Conservation (phyloP, 2,888 invertebrate species). For the Ecliptopera silaceata region DNA sequence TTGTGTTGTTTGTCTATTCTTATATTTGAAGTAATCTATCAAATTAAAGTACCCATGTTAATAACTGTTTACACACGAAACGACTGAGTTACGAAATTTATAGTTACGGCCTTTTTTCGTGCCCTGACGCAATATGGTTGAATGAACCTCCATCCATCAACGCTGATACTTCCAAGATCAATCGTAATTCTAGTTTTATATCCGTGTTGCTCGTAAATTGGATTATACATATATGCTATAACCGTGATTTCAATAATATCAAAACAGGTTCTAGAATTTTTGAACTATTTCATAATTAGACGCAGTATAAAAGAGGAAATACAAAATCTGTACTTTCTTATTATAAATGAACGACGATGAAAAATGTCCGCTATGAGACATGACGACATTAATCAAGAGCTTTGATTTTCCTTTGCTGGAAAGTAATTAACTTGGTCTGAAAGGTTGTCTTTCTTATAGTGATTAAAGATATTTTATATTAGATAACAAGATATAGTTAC, state of each 20-base stretch:
- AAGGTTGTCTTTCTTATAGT: conserved; percentile 28
- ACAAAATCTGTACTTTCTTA: conserved; percentile 23
- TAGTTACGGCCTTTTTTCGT: conserved; percentile 31
- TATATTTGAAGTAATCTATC: conserved; percentile 19
- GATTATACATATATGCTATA: conserved; percentile 29
- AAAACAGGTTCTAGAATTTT: conserved; percentile 24
- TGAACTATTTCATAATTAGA: too few species aligned
- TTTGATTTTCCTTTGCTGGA: conserved; percentile 32
- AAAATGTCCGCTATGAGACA: conserved; percentile 31
- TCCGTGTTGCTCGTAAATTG: conserved; percentile 33
- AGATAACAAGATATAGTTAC: too few species aligned
- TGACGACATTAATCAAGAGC: conserved; percentile 35
- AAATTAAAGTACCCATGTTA: conserved; percentile 28
- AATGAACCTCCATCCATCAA: conserved; percentile 36
- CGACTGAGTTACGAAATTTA: conserved; percentile 33
- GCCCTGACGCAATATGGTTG: conserved; percentile 40
- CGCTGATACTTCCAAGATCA: conserved; percentile 28
- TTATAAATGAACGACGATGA: conserved; percentile 27
- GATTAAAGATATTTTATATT: conserved; percentile 16
- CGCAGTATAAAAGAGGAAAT: conserved; percentile 19
- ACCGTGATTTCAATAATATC: conserved; percentile 24
- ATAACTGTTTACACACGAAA: conserved; percentile 33
- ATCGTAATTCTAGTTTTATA: conserved; percentile 34
- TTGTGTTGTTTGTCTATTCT: too few species aligned
- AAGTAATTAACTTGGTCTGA: conserved; percentile 31